phyloP scores from a whole-genome alignment of 2,113 vertebrate species.

The Lepisosteus oculatus region DNA sequence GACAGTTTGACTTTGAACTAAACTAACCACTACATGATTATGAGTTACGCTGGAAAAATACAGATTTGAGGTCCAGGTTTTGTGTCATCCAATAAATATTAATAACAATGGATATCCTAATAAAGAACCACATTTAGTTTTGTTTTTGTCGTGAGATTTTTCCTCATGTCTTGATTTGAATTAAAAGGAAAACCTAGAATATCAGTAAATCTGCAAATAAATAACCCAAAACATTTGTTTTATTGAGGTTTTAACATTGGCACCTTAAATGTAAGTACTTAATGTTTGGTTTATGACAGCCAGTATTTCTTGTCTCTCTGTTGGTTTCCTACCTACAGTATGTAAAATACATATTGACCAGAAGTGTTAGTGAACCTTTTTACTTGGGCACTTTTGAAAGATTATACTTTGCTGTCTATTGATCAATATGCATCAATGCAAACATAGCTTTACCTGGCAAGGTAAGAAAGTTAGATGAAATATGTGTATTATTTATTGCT shows the following conservation, averaged over 20 bases:
- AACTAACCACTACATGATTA: slow-evolving; percentile 59
- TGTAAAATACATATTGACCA: too few relatives aligned
- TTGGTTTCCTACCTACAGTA: too few relatives aligned
- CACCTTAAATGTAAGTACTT: not conserved
- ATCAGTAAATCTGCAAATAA: slow-evolving; percentile 6
- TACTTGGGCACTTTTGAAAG: too few relatives aligned
- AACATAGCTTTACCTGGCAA: too few relatives aligned
- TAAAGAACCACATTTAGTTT: too few relatives aligned
- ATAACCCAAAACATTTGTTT: slow-evolving; percentile 19
- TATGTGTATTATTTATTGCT: too few relatives aligned
- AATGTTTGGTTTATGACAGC: not conserved
- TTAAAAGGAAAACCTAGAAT: slow-evolving; percentile 1
- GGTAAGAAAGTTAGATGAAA: too few relatives aligned
- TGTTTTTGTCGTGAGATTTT: not conserved
- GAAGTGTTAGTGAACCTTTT: too few relatives aligned
- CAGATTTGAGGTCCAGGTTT: not conserved
- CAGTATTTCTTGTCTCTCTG: not conserved
- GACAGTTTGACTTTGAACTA: slow-evolving; percentile 44
- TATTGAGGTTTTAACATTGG: not conserved
- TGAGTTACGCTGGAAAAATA: not conserved
- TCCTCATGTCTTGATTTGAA: slow-evolving; percentile 14
- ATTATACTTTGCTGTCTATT: too few relatives aligned
- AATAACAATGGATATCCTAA: not conserved
- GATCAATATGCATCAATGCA: too few relatives aligned
- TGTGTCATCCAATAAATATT: not conserved